Base-by-base conservation (phyloP, 2,888 invertebrate species). In the Ecliptopera silaceata region DNA sequence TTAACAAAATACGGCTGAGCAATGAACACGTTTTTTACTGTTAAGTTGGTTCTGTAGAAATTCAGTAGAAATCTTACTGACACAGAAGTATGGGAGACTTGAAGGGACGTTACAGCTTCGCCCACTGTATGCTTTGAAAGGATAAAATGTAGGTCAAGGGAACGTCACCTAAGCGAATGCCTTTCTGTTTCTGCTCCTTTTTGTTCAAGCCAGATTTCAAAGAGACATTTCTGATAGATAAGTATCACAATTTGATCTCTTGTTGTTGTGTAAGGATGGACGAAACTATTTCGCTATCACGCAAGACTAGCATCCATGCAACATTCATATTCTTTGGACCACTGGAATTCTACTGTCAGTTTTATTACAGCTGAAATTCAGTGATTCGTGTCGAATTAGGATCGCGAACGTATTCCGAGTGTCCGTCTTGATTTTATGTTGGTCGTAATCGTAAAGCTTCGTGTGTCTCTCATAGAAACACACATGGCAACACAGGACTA, bases 321-420 rank as follows among this genome's bases (percentile, higher is more conserved):
- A 56, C 44, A 56, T 45, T 56, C 55, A 56, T 56, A 56, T 41
- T 53, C 36, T 43, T 45, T 26, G 32, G 39, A 22, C 42, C 17
- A 47, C 31, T 34, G 38, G 56, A 47, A 61, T 58, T 57, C 50
- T 26, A 54, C 45, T 54, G 54, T 63, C 57, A 59, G 59, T 61
- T 64, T 65, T 72, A 74, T 65, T 65, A 69, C 66, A 62, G 61
- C 63, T 59, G 62, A 70, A 70, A 66, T 59, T 66, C 70, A 57
- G 61, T 56, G 68, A 70, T 63, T 67, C 68, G 65, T 63, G 61
- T 69, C 62, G 64, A 67, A 70, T 71, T 64, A 71, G 68, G 63
- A 70, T 69, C 67, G 65, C 65, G 64, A 68, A 63, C 56, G 68
- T 64, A 64, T 59, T 62, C 60, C 44, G 54, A 59, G 61, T 61